Conservation (phyloP, 2,113 vertebrate species). For the Cardinalis cardinalis region DNA sequence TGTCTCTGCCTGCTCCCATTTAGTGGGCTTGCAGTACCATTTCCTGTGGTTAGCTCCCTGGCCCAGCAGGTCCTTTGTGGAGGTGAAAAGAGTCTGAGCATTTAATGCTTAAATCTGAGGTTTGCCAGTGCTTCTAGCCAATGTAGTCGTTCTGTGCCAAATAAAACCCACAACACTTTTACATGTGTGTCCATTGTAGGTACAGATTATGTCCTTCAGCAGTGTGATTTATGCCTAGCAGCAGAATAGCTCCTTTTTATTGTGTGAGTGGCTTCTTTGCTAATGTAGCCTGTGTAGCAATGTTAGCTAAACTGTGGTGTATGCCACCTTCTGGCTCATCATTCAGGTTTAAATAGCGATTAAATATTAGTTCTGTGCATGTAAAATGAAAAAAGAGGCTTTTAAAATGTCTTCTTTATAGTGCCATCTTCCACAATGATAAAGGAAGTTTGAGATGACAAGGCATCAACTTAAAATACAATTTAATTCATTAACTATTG, state of each 20-base stretch:
- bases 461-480: neutral
- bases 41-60: neutral
- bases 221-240: neutral
- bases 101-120: neutral
- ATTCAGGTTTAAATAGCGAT: neutral
- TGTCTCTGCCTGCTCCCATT: neutral
- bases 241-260: neutral
- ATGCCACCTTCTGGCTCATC: neutral
- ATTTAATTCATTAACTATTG: neutral
- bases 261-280: neutral
- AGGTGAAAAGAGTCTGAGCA: neutral
- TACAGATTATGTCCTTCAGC: neutral
- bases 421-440: neutral
- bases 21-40: fast-evolving
- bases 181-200: neutral
- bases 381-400: neutral
- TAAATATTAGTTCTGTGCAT: neutral
- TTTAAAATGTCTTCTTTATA: neutral
- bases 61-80: neutral
- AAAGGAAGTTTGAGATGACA: neutral
- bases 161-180: neutral
- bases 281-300: neutral
- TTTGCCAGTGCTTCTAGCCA: neutral
- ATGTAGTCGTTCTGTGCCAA: neutral
- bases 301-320: neutral